phyloP scores from a whole-genome alignment of 2,113 vertebrate species.

The Orcinus orca region DNA sequence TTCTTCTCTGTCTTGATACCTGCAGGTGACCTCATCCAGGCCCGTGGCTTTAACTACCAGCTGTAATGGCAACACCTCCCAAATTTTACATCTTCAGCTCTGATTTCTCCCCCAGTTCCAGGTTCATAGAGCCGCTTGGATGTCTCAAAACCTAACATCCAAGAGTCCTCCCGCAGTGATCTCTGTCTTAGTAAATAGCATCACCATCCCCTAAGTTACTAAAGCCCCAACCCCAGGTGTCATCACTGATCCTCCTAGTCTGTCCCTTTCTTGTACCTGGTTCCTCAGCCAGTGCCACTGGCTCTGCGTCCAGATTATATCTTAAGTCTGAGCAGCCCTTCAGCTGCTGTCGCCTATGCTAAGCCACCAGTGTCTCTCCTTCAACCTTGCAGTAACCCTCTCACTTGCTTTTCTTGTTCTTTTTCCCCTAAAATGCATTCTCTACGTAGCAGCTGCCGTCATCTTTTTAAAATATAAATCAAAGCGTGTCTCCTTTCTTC shows the following conservation, averaged over 20 bases:
- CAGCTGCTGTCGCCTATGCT: too few species aligned
- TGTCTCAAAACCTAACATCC: not conserved
- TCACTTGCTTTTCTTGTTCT: not conserved
- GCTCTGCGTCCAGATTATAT: not conserved
- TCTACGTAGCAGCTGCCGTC: not conserved
- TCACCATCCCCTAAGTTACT: not conserved
- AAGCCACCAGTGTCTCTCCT: not conserved
- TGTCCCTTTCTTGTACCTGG: not conserved
- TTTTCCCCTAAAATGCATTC: not conserved
- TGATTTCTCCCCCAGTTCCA: not conserved
- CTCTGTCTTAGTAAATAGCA: not conserved
- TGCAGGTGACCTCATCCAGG: not conserved
- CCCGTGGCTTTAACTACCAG: not conserved
- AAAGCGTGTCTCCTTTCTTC: not conserved
- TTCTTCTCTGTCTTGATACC: not conserved
- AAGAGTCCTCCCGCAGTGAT: not conserved
- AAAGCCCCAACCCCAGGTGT: not conserved
- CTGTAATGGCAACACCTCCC: not conserved
- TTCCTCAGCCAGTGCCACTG: not conserved
- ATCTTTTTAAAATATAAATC: not conserved
- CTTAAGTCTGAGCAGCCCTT: not conserved
- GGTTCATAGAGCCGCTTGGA: rapidly evolving
- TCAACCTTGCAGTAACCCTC: not conserved
- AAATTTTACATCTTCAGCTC: not conserved
- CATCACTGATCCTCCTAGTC: not conserved